Percentiles rank a stretch among this genome's conserved stretches.
These are phyloP conservation scores for Nannoperca australis DNA, from an alignment of 2,797 vertebrate genomes.

Conservation along the genomic window DNA sequence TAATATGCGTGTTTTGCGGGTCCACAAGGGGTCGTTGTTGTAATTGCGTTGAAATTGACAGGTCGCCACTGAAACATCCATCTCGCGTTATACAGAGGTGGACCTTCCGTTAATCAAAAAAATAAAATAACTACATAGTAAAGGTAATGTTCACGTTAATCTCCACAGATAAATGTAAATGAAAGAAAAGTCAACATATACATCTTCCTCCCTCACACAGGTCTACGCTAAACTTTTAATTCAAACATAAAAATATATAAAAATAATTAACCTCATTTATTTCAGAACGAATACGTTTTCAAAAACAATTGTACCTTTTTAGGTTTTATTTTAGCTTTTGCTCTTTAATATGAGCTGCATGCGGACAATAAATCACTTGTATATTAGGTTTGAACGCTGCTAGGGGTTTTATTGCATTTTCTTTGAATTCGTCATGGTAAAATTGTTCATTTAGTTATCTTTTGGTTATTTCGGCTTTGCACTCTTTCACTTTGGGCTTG, in stretches of 20 bases:
- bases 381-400: neutral
- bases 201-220: neutral
- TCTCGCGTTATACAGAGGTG: constrained; percentile 1
- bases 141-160: neutral
- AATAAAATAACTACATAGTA: too few species aligned
- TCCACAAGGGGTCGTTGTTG: constrained; percentile 82
- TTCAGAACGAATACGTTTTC: neutral
- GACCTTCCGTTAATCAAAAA: neutral
- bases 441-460: neutral
- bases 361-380: neutral
- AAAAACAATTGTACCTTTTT: neutral
- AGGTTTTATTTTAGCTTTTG: neutral
- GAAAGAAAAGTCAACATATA: neutral
- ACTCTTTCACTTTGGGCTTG: neutral
- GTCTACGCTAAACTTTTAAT: neutral
- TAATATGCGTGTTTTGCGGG: neutral
- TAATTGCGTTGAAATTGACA: constrained; percentile 34
- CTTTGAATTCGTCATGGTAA: neutral
- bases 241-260: neutral
- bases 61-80: constrained; percentile 15
- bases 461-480: neutral
- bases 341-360: neutral
- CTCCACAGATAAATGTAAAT: neutral
- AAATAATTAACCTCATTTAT: neutral
- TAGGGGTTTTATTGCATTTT: too few species aligned